phyloP scores from a whole-genome alignment of 2,888 invertebrate genomes.

The Chorisops tibialis region DNA sequence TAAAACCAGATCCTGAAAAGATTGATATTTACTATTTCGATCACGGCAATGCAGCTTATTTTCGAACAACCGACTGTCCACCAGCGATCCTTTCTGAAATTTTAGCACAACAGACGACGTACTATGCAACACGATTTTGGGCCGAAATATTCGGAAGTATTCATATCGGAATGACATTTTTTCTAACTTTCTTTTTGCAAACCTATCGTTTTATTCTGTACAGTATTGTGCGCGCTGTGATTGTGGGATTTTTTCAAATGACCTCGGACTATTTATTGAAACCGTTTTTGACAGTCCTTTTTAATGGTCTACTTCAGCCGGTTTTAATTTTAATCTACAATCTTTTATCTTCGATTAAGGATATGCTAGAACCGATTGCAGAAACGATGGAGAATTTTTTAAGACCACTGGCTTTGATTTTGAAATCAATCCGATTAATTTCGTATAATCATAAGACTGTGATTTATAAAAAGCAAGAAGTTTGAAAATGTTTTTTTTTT shows the following conservation, averaged over 20 bases:
- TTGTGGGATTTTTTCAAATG: slow-evolving; percentile 61
- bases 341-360: slow-evolving; percentile 59
- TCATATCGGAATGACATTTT: slow-evolving; percentile 60
- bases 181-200: slow-evolving; percentile 61
- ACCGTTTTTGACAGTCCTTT: slow-evolving; percentile 61
- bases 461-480: not conserved
- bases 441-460: slow-evolving; percentile 2
- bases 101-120: slow-evolving; percentile 59
- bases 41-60: slow-evolving; percentile 63
- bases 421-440: slow-evolving; percentile 42
- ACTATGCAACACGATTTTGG: slow-evolving; percentile 62
- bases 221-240: slow-evolving; percentile 58
- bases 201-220: slow-evolving; percentile 58
- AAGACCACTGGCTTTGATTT: slow-evolving; percentile 43
- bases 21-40: slow-evolving; percentile 68
- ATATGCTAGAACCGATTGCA: slow-evolving; percentile 61
- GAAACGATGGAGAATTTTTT: slow-evolving; percentile 54
- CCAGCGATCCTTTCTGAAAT: slow-evolving; percentile 58
- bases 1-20: slow-evolving; percentile 21
- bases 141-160: slow-evolving; percentile 64
- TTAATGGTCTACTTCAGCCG: slow-evolving; percentile 67
- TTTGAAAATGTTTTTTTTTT: too few species aligned
- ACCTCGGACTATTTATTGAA: slow-evolving; percentile 66
- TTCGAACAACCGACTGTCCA: slow-evolving; percentile 62
- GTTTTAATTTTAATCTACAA: slow-evolving; percentile 63